These are phyloP conservation scores for Hyaena hyaena DNA, from an alignment of 2,113 vertebrate species.

Conservation along the genomic window DNA sequence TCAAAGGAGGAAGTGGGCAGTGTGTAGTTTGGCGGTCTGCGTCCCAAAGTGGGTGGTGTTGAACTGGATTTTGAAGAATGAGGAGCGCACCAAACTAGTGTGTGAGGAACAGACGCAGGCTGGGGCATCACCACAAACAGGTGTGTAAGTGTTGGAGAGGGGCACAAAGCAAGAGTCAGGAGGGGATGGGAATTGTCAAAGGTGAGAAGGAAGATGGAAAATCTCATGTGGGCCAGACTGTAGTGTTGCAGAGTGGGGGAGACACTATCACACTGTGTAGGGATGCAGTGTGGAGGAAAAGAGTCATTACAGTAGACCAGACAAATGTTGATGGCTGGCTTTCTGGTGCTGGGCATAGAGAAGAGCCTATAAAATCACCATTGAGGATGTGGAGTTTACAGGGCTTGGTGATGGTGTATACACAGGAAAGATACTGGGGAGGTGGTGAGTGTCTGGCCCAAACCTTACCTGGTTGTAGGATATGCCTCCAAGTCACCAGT, in stretches of 20 bases:
- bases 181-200: not conserved
- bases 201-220: not conserved
- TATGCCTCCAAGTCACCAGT: not conserved
- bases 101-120: not conserved
- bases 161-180: not conserved
- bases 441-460: not conserved
- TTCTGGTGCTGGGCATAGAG: not conserved
- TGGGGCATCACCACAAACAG: not conserved
- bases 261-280: accelerated
- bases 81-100: not conserved
- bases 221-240: too few species aligned
- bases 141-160: accelerated
- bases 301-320: not conserved
- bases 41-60: not conserved
- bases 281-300: not conserved
- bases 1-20: not conserved
- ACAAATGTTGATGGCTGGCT: not conserved
- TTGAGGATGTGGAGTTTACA: accelerated
- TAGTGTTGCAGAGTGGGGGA: not conserved
- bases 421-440: not conserved
- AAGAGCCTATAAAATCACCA: accelerated
- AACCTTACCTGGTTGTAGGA: not conserved
- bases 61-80: not conserved
- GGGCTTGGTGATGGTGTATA: not conserved
- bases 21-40: not conserved